Base-by-base conservation (phyloP, 2,888 invertebrate genomes). In the Dasysyrphus albostriatus region DNA sequence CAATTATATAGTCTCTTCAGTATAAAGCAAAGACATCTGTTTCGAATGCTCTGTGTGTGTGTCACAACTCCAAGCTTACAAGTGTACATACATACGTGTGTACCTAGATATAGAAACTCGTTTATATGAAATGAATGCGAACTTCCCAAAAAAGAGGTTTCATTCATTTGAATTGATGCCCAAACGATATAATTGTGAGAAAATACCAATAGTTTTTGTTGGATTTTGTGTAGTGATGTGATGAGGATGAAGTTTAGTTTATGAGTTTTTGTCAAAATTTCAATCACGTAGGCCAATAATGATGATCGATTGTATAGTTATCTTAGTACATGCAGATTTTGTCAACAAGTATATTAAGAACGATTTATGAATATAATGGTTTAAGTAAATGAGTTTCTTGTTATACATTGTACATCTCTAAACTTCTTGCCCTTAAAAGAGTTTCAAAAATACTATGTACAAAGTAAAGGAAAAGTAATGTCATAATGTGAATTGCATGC, bases 21-120 rank as follows among this genome's bases (percentile, higher is more conserved):
- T 42, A 16, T 49, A 37, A 19, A 67, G 67, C 34, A 67, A 67
- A 49, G 67, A 67, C 67, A 49, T 67, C 67, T 67, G 67, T 67
- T 67, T 67, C 19, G 5, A 51, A 67, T 49, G 42, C 19, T 49
- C 8, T 61, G 8, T 39, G 2, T 24, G 7, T 49, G 12, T 49
- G 65, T 65, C 42, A 59, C 39, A n/a, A n/a, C n/a, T n/a, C n/a
- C n/a, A 39, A 16, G 4, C 44, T 6, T 3, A 37, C 16, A n/a
- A 34, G 14, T 24, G 14, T 54, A 14, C 12, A 51, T 0, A 14
- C 7, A 29, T n/a, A n/a, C n/a, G n/a, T n/a, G n/a, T 32, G 24
- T n/a, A 9, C 1, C 4, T 51, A 10, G 3, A 14, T 51, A 12
- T 39, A 12, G n/a, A 10, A 16, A 58, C 34, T 39, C 7, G 19